phyloP scores from a whole-genome alignment of 2,888 invertebrate species.

The Prenolepis imparis region DNA sequence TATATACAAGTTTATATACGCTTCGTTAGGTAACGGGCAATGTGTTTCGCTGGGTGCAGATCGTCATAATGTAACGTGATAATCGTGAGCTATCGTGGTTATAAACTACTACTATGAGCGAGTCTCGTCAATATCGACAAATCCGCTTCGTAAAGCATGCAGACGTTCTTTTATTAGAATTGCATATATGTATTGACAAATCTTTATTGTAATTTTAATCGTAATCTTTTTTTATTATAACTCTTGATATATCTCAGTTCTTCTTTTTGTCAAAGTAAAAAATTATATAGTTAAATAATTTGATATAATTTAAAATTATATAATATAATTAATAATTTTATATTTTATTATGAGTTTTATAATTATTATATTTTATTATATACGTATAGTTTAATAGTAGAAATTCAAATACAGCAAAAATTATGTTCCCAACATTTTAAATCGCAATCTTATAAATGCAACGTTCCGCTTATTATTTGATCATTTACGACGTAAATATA shows the following conservation, averaged over 20 bases:
- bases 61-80: conserved; percentile 46
- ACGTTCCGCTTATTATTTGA: background rate
- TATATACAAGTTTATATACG: conserved; percentile 32
- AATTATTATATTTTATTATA: no score
- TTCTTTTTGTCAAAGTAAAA: background rate
- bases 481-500: background rate
- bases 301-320: no score
- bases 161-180: background rate
- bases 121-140: conserved; percentile 11
- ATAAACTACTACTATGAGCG: background rate
- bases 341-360: no score
- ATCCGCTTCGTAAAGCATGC: conserved; percentile 17
- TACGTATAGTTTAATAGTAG: background rate
- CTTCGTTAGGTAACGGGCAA: conserved; percentile 67
- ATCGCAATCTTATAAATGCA: background rate
- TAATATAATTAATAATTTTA: no score
- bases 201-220: background rate
- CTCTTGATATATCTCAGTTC: background rate
- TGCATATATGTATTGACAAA: background rate
- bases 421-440: background rate
- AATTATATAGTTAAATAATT: background rate
- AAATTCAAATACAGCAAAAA: background rate
- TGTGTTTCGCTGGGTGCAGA: conserved; percentile 26
- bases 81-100: conserved; percentile 39
- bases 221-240: background rate